phyloP scores from a whole-genome alignment of 2,113 vertebrate genomes.

The Promerops cafer region DNA sequence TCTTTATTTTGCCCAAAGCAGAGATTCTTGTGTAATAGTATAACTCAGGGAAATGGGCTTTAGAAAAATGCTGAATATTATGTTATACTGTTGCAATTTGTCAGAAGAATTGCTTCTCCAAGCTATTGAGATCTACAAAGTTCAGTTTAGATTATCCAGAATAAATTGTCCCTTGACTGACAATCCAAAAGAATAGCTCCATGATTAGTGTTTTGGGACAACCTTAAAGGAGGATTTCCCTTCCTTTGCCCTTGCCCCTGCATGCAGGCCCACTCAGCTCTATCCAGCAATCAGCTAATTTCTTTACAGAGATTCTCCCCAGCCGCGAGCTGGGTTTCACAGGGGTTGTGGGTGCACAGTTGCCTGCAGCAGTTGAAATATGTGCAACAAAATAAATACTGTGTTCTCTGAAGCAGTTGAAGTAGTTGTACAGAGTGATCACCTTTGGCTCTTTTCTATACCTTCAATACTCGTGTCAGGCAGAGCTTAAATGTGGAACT shows the following conservation, averaged over 20 bases:
- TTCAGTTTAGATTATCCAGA: background rate
- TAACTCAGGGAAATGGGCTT: background rate
- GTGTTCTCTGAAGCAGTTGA: background rate
- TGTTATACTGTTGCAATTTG: background rate
- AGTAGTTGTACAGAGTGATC: background rate
- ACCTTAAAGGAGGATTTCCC: background rate
- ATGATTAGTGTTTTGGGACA: background rate
- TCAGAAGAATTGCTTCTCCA: background rate
- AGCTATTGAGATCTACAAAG: background rate
- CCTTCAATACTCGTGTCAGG: accelerated
- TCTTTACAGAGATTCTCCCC: background rate
- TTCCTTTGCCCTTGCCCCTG: background rate
- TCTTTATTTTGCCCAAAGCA: background rate
- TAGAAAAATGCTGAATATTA: background rate
- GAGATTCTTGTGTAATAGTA: background rate
- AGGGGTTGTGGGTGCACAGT: background rate
- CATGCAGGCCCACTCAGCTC: background rate
- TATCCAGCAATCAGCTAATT: background rate
- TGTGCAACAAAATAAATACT: background rate
- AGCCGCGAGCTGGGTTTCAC: background rate
- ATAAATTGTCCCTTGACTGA: background rate
- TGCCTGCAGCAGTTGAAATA: background rate
- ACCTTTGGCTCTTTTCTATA: background rate
- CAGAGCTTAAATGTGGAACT: background rate
- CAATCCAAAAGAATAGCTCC: background rate